Percentiles rank a stretch among this genome's conserved stretches.
Evolutionary conservation across 2,113 vertebrate species (phyloP).

Genomic region (Albula glossodonta): DNA sequence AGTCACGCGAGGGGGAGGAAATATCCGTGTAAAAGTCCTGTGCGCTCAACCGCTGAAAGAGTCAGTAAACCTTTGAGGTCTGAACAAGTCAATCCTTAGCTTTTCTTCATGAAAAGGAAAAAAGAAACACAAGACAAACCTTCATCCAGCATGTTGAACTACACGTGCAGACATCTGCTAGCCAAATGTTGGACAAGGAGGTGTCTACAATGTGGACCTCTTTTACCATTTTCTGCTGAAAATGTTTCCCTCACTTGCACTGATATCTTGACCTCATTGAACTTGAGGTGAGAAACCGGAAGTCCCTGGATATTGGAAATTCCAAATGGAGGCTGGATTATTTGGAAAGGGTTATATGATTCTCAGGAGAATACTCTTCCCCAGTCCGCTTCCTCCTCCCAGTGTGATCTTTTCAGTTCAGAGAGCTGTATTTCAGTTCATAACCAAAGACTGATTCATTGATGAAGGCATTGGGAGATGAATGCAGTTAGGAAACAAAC

Average conservation of each 20-base stretch:
- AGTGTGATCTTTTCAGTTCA: too few species aligned
- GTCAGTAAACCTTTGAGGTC: background rate
- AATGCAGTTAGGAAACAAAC: too few species aligned
- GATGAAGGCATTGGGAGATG: too few species aligned
- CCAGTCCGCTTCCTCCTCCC: too few species aligned
- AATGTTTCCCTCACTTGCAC: slow-evolving; percentile 32
- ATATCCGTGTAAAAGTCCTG: background rate
- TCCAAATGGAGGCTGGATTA: background rate
- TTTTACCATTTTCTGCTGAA: slow-evolving; percentile 29
- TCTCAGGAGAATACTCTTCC: background rate
- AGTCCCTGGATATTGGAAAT: background rate
- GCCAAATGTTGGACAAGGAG: slow-evolving; percentile 25
- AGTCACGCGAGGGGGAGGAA: background rate
- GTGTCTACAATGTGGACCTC: slow-evolving; percentile 5
- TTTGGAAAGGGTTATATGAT: background rate
- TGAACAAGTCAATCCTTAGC: background rate
- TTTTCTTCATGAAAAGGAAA: background rate
- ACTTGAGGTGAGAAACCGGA: background rate
- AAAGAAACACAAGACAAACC: background rate
- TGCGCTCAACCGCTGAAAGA: background rate
- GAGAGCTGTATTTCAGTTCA: too few species aligned
- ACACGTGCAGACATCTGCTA: slow-evolving; percentile 12
- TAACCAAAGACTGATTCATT: too few species aligned
- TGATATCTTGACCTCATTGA: background rate
- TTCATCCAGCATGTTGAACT: background rate